A percentile compares a stretch with the other conserved stretches of the same genome.
Evolutionary conservation across 2,888 invertebrate species (phyloP).

Genomic region (Aspidiotus destructor): DNA sequence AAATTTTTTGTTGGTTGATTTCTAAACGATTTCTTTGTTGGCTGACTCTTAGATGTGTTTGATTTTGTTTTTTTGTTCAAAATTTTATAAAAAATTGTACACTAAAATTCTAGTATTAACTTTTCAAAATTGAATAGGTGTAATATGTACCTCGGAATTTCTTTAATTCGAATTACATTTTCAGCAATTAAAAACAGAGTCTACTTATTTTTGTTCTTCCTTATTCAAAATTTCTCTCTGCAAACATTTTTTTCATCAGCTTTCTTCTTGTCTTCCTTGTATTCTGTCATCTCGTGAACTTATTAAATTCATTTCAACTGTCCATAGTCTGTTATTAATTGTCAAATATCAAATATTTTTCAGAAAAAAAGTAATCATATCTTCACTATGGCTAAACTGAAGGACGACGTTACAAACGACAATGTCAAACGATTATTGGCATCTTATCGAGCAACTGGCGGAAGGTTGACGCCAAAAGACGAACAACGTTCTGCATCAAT

Average conservation of each 20-base stretch:
- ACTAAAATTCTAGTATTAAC: background rate
- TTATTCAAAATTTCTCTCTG: background rate
- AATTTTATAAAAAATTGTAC: background rate
- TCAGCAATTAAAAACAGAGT: too few species aligned
- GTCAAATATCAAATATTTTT: too few species aligned
- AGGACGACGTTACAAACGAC: conserved; percentile 52
- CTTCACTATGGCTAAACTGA: conserved; percentile 63
- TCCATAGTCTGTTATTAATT: too few species aligned
- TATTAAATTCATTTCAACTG: background rate
- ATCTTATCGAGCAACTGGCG: conserved; percentile 77
- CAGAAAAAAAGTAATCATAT: conserved; percentile 49
- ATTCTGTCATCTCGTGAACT: conserved; percentile 5
- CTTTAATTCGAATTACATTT: too few species aligned
- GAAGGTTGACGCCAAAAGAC: conserved; percentile 45
- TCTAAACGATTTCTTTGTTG: too few species aligned
- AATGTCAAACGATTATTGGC: conserved; percentile 65
- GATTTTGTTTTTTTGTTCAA: background rate
- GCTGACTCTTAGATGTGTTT: background rate
- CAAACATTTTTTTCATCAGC: background rate
- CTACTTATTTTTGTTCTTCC: background rate
- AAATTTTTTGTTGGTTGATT: too few species aligned
- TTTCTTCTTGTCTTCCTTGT: conserved; percentile 1
- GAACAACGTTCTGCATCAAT: background rate
- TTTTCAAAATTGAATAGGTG: background rate
- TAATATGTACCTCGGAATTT: background rate